Conservation (phyloP, 2,113 vertebrate genomes). For the Labrus mixtus region DNA sequence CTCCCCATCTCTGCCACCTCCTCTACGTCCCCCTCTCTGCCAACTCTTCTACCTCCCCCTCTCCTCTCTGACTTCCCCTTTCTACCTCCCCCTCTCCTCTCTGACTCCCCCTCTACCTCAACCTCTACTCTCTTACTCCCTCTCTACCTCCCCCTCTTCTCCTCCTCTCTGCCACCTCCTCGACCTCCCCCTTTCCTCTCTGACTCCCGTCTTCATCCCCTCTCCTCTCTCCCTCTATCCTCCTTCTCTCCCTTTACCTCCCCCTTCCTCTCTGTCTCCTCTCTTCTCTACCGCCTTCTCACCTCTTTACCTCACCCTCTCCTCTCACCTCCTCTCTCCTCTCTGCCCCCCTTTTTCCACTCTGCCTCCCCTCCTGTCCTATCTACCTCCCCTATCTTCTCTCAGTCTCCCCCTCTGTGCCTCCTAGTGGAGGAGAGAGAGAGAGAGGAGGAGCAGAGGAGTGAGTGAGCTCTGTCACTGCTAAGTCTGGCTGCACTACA, state of each 20-base stretch:
- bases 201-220: no score
- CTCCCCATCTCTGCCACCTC: no score
- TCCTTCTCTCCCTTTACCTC: constrained; percentile 80
- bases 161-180: no score
- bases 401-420: constrained; percentile 81
- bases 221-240: background rate
- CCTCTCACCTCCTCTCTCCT: constrained; percentile 82
- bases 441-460: constrained; percentile 67
- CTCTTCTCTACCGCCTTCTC: background rate
- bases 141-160: constrained; percentile 16
- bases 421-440: constrained; percentile 82
- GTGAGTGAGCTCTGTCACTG: constrained; percentile 91
- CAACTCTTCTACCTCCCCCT: no score
- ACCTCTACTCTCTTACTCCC: background rate
- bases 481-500: constrained; percentile 99
- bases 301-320: background rate
- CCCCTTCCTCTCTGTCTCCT: constrained; percentile 27
- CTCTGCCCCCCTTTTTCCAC: background rate
- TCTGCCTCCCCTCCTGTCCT: background rate
- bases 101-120: no score
- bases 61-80: constrained; percentile 51
- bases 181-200: no score
- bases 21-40: no score
- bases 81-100: constrained; percentile 82
- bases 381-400: constrained; percentile 62